A percentile compares a stretch with the other conserved stretches of the same genome.
phyloP scores from a whole-genome alignment of 2,888 invertebrate genomes.

The Megaustenia siamemsis region DNA sequence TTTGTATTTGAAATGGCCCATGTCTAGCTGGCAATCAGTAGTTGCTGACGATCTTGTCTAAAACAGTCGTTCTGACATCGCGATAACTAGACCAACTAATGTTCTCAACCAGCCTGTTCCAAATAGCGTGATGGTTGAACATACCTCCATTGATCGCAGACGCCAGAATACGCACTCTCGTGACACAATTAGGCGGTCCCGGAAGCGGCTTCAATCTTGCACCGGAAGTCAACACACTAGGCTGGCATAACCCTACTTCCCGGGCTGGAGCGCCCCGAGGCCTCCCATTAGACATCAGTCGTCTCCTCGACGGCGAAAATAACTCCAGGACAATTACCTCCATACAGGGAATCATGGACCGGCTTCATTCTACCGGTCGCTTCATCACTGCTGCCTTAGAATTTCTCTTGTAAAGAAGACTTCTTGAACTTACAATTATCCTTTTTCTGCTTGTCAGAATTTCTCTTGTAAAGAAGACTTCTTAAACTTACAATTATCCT shows the following conservation, averaged over 20 bases:
- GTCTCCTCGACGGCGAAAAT: constrained; percentile 26
- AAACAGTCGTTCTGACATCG: neutral
- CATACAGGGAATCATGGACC: neutral
- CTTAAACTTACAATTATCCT: neutral
- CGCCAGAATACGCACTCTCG: constrained; percentile 26
- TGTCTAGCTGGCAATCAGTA: neutral
- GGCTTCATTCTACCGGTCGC: neutral
- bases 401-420: too few relatives aligned
- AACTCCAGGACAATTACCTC: constrained; percentile 6
- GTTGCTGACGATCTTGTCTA: neutral
- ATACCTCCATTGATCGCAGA: constrained; percentile 30
- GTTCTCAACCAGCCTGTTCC: neutral
- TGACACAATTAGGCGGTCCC: constrained; percentile 50
- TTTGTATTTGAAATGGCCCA: too few relatives aligned
- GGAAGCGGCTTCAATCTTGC: constrained; percentile 52
- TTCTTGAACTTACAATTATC: too few relatives aligned
- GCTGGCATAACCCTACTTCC: constrained; percentile 45
- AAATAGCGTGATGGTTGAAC: constrained; percentile 14
- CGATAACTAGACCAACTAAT: constrained; percentile 17
- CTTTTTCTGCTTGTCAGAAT: too few relatives aligned
- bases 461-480: too few relatives aligned
- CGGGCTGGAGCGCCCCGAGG: constrained; percentile 7
- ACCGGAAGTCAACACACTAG: constrained; percentile 40
- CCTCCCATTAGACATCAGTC: constrained; percentile 44
- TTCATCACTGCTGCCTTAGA: too few relatives aligned